A percentile compares a stretch with the other conserved stretches of the same genome.
phyloP scores from a whole-genome alignment of 1,140 invertebrate species.

The Pseudomyrmex gracilis region DNA sequence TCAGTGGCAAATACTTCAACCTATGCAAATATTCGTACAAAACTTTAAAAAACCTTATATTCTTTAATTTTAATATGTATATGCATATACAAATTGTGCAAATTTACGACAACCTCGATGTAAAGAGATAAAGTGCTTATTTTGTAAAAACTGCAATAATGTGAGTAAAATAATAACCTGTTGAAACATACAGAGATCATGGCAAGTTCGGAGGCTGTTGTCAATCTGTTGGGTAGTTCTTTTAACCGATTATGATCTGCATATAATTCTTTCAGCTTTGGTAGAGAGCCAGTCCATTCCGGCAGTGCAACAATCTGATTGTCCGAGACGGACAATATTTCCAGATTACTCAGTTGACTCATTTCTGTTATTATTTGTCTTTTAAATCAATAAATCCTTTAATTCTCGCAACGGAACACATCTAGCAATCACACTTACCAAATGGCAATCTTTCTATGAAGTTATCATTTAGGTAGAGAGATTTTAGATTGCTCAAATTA shows the following conservation, averaged over 20 bases:
- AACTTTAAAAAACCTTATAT: not conserved
- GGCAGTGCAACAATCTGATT: conserved; percentile 78
- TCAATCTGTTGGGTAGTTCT: conserved; percentile 80
- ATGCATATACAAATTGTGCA: no score
- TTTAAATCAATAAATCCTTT: conserved; percentile 32
- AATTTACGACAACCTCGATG: not conserved
- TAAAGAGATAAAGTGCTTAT: conserved; percentile 10
- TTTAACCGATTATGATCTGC: conserved; percentile 78
- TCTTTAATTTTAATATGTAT: no score
- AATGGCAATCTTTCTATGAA: conserved; percentile 70
- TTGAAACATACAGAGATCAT: conserved; percentile 79
- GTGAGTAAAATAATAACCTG: conserved; percentile 65
- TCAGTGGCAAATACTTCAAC: conserved; percentile 79
- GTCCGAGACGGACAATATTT: conserved; percentile 73
- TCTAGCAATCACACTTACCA: conserved; percentile 68
- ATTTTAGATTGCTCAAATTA: conserved; percentile 69
- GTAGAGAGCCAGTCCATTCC: conserved; percentile 79
- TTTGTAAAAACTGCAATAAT: not conserved
- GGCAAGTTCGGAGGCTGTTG: conserved; percentile 72
- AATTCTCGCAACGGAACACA: not conserved
- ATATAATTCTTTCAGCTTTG: conserved; percentile 75
- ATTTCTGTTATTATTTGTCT: conserved; percentile 70
- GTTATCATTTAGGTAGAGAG: conserved; percentile 76
- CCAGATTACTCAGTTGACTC: conserved; percentile 72
- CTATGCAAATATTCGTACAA: conserved; percentile 61